Evolutionary conservation across 2,888 invertebrate species (phyloP).

Genomic region (Leucophenga montana): DNA sequence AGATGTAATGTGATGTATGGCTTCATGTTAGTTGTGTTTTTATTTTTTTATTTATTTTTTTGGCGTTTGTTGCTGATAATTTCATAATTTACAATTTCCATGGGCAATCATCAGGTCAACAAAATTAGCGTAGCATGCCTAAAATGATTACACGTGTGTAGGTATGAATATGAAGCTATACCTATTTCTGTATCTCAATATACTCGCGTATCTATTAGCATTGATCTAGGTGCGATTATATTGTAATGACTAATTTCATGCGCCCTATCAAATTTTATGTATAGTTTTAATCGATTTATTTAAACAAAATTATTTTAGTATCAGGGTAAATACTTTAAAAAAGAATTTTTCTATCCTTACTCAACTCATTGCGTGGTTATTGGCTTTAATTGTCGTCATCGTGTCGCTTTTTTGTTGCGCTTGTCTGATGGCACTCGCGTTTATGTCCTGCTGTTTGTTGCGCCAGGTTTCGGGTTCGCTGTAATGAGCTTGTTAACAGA

Average conservation of each 20-base stretch:
- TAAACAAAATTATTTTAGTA: not conserved
- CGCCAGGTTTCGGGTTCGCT: constrained; percentile 18
- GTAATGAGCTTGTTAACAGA: constrained; percentile 64
- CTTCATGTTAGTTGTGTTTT: constrained; percentile 41
- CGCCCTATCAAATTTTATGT: not conserved
- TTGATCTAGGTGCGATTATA: no score
- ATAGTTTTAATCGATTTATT: not conserved
- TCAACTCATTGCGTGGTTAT: no score
- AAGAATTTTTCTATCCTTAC: not conserved
- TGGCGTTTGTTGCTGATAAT: constrained; percentile 53
- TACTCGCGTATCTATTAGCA: not conserved
- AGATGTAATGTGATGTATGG: not conserved
- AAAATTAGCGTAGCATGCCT: constrained; percentile 62
- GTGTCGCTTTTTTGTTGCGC: not conserved
- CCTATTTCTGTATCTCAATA: not conserved
- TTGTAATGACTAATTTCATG: not conserved
- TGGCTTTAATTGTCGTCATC: not conserved
- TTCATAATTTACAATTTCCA: constrained; percentile 67
- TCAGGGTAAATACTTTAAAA: not conserved
- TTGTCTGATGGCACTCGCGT: constrained; percentile 1
- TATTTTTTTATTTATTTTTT: no score
- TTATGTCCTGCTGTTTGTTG: not conserved
- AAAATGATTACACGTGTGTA: constrained; percentile 48
- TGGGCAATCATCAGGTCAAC: constrained; percentile 65
- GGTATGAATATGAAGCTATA: not conserved